Evolutionary conservation across 2,888 invertebrate genomes (phyloP).

Genomic region (Lepidocyrtinus sp.): DNA sequence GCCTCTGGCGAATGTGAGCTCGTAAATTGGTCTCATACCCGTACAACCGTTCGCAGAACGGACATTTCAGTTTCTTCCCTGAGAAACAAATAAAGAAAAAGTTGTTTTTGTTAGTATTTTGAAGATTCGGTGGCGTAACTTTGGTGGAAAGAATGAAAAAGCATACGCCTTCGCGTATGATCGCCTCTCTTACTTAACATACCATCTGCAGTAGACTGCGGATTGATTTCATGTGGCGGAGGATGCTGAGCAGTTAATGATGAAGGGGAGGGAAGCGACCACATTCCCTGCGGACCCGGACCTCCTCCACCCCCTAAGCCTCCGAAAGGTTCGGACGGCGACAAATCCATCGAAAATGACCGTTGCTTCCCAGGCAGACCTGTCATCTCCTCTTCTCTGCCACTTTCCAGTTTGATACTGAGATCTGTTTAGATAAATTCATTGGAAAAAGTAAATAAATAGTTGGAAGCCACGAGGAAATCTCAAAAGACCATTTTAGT

Average conservation of each 20-base stretch:
- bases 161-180: background rate
- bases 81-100: constrained; percentile 71
- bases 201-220: constrained; percentile 70
- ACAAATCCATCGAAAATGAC: constrained; percentile 70
- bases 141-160: background rate
- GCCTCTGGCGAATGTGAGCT: constrained; percentile 91
- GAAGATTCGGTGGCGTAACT: no score
- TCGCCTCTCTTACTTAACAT: constrained; percentile 56
- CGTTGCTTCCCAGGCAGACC: constrained; percentile 69
- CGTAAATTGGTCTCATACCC: constrained; percentile 94
- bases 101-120: background rate
- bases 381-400: constrained; percentile 67
- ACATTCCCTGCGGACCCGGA: constrained; percentile 66
- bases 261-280: constrained; percentile 69
- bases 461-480: background rate
- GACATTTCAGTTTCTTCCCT: constrained; percentile 94
- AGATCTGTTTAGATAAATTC: constrained; percentile 77
- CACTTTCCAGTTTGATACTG: constrained; percentile 81
- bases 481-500: background rate
- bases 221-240: constrained; percentile 68
- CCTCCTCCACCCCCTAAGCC: constrained; percentile 65
- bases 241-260: constrained; percentile 67
- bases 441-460: background rate
- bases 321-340: constrained; percentile 70
- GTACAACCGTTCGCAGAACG: constrained; percentile 92